Base-by-base conservation (phyloP, 1,140 invertebrate genomes). In the Diorhabda sublineata region DNA sequence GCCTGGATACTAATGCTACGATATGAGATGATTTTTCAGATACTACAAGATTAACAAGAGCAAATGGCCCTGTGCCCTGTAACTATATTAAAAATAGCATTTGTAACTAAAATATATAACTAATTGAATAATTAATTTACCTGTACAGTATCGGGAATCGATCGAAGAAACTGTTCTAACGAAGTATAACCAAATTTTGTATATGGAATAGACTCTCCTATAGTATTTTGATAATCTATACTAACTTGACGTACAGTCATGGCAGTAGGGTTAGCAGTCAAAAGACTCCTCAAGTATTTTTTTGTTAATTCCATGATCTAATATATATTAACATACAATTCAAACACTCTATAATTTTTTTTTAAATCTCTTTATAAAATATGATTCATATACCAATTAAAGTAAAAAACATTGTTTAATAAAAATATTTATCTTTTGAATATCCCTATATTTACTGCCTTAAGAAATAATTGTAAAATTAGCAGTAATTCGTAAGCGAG, bases 111-210 rank as follows among this genome's bases (percentile, higher is more conserved):
- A 52, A 52, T 52, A 52, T 52, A 52, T 8, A 6, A 52, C 26
- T 26, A 26, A 26, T 26, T 26, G 26, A 44, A 2, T 9, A 44
- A 62, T n/a, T 11, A 45, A 56, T 64, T 60, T 64, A 73, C 71
- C 56, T 42, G 41, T 41, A 70, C 70, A 60, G 62, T 60, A 60
- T 73, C 69, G 26, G 69, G 64, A 42, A 73, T 73, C 42, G 59
- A 69, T 56, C 69, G 61, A 44, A 73, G 67, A 61, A 71, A 71
- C 62, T 73, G 69, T 61, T 73, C 72, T 4, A 65, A 11, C n/a
- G 67, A 69, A 42, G 69, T 73, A 45, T 69, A 73, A 4, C 60
- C 58, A 9, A 71, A 71, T 43, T 64, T 61, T 41, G 56, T 26
- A 56, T 47, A 69, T 4, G 72, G 72, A 11, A 73, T 69, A 57